phyloP scores from a whole-genome alignment of 2,888 invertebrate species.

The Sarcophaga carnaria region DNA sequence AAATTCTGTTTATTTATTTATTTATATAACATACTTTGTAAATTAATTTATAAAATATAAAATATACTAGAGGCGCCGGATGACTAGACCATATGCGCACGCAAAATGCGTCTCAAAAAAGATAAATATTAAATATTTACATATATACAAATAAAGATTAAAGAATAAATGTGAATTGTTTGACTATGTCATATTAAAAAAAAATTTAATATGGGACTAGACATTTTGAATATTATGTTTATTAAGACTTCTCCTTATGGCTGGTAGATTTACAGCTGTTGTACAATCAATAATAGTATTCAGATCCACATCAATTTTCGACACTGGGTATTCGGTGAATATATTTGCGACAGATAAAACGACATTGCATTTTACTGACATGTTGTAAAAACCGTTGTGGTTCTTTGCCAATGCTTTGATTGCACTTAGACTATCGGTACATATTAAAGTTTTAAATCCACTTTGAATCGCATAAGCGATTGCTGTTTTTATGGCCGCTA shows the following conservation, averaged over 20 bases:
- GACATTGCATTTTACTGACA: background rate
- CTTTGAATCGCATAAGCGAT: background rate
- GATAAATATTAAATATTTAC: too few relatives aligned
- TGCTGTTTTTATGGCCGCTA: slow-evolving; percentile 12
- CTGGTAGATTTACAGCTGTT: background rate
- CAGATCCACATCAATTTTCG: background rate
- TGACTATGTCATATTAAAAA: too few relatives aligned
- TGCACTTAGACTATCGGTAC: too few relatives aligned
- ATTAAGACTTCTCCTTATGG: background rate
- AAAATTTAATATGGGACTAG: background rate
- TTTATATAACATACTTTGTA: background rate
- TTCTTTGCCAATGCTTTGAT: background rate
- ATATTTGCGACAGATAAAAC: background rate
- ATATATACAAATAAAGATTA: too few relatives aligned
- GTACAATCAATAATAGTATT: background rate
- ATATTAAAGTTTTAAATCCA: too few relatives aligned
- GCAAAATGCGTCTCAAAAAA: too few relatives aligned
- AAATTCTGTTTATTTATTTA: too few relatives aligned
- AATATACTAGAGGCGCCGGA: background rate
- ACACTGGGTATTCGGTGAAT: background rate
- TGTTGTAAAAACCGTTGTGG: background rate
- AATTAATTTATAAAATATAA: background rate
- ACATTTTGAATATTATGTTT: background rate
- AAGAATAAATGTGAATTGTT: too few relatives aligned
- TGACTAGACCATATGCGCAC: background rate